These are phyloP conservation scores for Prosapia bicincta DNA, from an alignment of 2,888 invertebrate genomes.

Conservation along the genomic window DNA sequence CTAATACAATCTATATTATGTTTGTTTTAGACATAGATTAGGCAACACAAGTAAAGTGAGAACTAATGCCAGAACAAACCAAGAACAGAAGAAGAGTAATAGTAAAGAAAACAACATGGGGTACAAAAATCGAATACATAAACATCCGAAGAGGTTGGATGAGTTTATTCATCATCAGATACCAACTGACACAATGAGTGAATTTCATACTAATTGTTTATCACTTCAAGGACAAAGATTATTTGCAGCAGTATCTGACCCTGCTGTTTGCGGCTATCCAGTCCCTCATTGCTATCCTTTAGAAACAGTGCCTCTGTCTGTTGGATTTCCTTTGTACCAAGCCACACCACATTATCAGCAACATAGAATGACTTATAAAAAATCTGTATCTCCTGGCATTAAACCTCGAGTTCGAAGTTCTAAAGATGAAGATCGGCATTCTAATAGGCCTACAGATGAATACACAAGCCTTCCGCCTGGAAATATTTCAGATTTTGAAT, in stretches of 20 bases:
- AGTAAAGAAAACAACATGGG: background rate
- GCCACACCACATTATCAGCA: background rate
- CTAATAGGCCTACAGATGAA: slow-evolving; percentile 14
- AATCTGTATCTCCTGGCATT: background rate
- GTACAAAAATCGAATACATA: background rate
- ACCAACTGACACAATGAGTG: background rate
- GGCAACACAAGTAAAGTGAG: background rate
- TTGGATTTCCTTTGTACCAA: slow-evolving; percentile 21
- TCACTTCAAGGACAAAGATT: slow-evolving; percentile 46
- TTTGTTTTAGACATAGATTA: background rate
- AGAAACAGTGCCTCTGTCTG: slow-evolving; percentile 14
- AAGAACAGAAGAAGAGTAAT: background rate
- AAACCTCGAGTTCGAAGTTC: background rate
- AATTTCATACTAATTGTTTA: slow-evolving; percentile 13
- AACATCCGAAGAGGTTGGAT: background rate
- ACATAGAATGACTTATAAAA: slow-evolving; percentile 13
- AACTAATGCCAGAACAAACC: background rate
- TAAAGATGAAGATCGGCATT: background rate
- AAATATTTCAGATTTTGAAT: slow-evolving; percentile 23
- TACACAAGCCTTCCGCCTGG: slow-evolving; percentile 28
- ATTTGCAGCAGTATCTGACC: slow-evolving; percentile 50
- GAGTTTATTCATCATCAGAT: background rate
- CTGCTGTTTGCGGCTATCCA: slow-evolving; percentile 48
- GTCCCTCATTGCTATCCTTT: slow-evolving; percentile 19
- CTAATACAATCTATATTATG: too few species aligned